These are phyloP conservation scores for Chunga burmeisteri DNA, from an alignment of 2,113 vertebrate species.

Conservation along the genomic window DNA sequence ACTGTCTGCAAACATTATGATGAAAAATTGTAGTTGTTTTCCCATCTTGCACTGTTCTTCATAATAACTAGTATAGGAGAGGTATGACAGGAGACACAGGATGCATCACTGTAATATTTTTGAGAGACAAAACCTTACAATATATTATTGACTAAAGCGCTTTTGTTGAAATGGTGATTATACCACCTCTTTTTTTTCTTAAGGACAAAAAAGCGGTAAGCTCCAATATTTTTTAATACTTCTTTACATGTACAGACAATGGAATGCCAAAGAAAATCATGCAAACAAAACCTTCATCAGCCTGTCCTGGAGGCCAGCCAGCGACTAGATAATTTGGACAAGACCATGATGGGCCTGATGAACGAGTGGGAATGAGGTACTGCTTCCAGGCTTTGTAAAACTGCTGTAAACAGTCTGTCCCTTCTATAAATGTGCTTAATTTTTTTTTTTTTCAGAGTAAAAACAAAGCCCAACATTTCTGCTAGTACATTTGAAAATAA, in stretches of 20 bases:
- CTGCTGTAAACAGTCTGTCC: not conserved
- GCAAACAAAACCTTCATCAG: constrained; percentile 44
- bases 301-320: constrained; percentile 42
- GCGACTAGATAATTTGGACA: constrained; percentile 30
- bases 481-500: not conserved
- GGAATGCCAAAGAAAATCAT: constrained; percentile 18
- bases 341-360: not conserved
- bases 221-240: not conserved
- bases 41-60: not conserved
- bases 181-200: not conserved
- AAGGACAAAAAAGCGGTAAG: not conserved
- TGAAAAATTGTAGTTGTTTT: constrained; percentile 15
- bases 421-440: not conserved
- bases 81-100: not conserved
- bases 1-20: not conserved
- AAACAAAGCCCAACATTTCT: not conserved
- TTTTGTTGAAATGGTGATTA: not conserved
- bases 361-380: not conserved
- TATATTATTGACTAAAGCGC: not conserved
- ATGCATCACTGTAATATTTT: not conserved
- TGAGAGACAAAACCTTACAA: not conserved
- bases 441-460: not conserved
- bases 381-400: constrained; percentile 30
- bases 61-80: not conserved
- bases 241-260: not conserved